phyloP scores from a whole-genome alignment of 2,113 vertebrate species.

The Mesocricetus auratus region DNA sequence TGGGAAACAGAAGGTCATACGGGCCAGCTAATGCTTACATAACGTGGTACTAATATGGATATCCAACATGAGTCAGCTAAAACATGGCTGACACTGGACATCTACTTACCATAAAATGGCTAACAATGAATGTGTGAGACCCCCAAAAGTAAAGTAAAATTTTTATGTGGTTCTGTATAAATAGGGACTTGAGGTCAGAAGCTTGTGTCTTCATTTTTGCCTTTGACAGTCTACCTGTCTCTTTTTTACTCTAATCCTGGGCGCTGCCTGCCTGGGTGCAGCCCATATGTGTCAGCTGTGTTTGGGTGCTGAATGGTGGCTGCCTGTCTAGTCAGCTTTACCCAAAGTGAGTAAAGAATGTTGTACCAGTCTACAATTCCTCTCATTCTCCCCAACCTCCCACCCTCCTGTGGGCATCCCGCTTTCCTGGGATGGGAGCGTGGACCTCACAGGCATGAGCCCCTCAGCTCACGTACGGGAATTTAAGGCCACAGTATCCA shows the following conservation, averaged over 20 bases:
- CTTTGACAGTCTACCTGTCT: background rate
- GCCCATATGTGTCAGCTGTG: background rate
- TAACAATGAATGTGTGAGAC: background rate
- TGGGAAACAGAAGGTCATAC: background rate
- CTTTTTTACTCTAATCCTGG: background rate
- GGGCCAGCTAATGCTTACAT: background rate
- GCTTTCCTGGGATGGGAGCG: background rate
- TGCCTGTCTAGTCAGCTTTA: background rate
- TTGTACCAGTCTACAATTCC: accelerated
- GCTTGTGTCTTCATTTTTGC: background rate
- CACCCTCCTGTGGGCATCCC: background rate
- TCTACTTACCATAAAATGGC: background rate
- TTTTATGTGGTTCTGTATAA: background rate
- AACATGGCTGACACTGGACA: background rate
- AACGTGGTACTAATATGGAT: background rate
- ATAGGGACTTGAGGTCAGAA: background rate
- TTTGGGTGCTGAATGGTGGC: background rate
- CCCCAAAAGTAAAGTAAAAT: background rate
- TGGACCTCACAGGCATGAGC: background rate
- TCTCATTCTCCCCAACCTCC: background rate
- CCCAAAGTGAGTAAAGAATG: background rate
- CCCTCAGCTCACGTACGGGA: background rate
- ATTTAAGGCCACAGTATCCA: background rate
- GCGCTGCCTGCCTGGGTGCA: background rate
- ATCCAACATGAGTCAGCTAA: background rate